Base-by-base conservation (phyloP, 1,140 invertebrate genomes). In the Copidosoma floridanum region DNA sequence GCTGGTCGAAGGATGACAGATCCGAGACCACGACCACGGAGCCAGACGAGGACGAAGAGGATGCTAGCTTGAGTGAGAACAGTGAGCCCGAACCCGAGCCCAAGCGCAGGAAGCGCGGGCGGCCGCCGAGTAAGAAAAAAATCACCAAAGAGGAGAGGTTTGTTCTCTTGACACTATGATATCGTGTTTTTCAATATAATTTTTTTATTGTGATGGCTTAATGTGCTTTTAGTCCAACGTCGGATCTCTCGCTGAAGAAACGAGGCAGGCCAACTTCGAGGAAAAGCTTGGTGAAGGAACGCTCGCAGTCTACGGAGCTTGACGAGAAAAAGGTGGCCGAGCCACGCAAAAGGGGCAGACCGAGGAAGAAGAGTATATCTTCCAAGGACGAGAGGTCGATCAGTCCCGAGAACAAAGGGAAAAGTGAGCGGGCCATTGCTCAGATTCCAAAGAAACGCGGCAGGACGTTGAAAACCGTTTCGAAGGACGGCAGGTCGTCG, bases 321-420 rank as follows among this genome's bases (percentile, higher is more conserved):
- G n/a, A n/a, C n/a, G n/a, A n/a, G n/a, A n/a, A n/a, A n/a, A n/a
- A n/a, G 10, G 12, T 44, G 56, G 18, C 20, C 5, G 50, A 27
- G 6, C 61, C 58, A 14, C 55, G 64, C 41, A 64, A 64, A 52
- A 37, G 62, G 56, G 64, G 64, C 40, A 64, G 64, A 37, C 64
- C 62, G 0, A 58, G 57, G n/a, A 65, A 68, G 58, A 23, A 44
- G 0, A 65, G 21, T 52, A 64, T 41, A 35, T 57, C 40, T 27
- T 48, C 29, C 26, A 27, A 40, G 18, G 14, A 29, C 32, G 16
- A 29, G n/a, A 29, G 27, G 14, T 11, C 5, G 7, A 6, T 3
- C 6, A 51, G 18, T 51, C 32, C 14, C 26, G 37, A 40, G 7
- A 40, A 56, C 41, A 48, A 38, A 46, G 53, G 8, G 4, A 40